Evolutionary conservation across 2,797 vertebrate genomes (phyloP), one percentile per base, ranked within the genome.

Genomic region (Intellagama lesueurii): DNA sequence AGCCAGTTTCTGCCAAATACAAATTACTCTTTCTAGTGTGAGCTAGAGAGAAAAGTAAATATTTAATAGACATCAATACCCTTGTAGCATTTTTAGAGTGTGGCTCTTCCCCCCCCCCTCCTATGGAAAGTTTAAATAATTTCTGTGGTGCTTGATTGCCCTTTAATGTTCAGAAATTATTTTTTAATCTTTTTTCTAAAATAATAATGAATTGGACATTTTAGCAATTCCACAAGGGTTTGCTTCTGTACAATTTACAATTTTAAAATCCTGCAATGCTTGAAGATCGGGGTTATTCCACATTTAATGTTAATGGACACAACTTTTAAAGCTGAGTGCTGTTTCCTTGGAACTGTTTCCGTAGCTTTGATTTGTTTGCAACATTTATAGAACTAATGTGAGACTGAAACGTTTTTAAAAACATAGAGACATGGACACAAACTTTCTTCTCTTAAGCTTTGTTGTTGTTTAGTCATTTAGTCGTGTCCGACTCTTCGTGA

Each of bases 51-150:
- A 97, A 97, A 97, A 97, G 97, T 97, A 97, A 98, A 98, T 98
- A 97, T 98, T 98, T 98, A 98, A 97, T 97, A 97, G 96, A 96
- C 97, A 97, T 97, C 97, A 97, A 97, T 97, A 97, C 95, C 93
- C 95, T 96, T 92, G 94, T 94, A 97, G 96, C 95, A 96, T 97
- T 96, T 96, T 96, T 83, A 87, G 85, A 94, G 94, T 94, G 92
- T 93, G 91, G 89, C 82, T 70, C 88, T 80, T 87, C 91, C 89
- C 87, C 91, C 87, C 88, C 92, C 52, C 7, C 94, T 95, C 95
- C 91, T 91, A 93, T 94, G 92, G 94, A 97, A 97, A 96, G 93
- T 96, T 97, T 95, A 96, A 97, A 96, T 96, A 94, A 97, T 97
- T 97, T 96, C 96, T 97, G 90, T 87, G 92, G 94, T 93, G 92